phyloP scores from a whole-genome alignment of 2,888 invertebrate species.

The Eupithecia pulchellata region DNA sequence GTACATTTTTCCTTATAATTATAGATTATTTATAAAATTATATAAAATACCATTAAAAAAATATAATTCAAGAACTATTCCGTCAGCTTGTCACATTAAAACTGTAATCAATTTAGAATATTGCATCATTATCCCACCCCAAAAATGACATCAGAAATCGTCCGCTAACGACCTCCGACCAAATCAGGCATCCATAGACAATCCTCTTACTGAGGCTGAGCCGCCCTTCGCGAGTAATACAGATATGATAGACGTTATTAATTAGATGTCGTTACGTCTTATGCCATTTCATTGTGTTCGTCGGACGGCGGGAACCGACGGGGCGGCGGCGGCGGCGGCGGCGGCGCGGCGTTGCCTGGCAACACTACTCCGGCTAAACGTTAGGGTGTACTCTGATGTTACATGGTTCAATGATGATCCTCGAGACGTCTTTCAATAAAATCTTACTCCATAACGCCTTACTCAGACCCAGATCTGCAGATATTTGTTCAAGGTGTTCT shows the following conservation, averaged over 20 bases:
- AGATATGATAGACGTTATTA: conserved; percentile 85
- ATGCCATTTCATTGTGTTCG: conserved; percentile 79
- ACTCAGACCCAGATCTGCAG: background rate
- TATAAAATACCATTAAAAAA: background rate
- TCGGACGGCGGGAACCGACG: conserved; percentile 58
- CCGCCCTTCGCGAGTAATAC: conserved; percentile 71
- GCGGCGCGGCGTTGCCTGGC: conserved; percentile 63
- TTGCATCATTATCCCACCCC: conserved; percentile 30
- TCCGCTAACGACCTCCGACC: conserved; percentile 71
- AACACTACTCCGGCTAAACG: conserved; percentile 41
- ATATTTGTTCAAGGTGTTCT: too few species aligned
- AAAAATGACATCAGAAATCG: conserved; percentile 64
- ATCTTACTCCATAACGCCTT: background rate
- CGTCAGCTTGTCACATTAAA: conserved; percentile 27
- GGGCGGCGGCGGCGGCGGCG: conserved; percentile 57
- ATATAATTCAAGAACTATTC: background rate
- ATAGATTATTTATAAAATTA: background rate
- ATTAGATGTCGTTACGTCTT: conserved; percentile 83
- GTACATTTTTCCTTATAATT: background rate
- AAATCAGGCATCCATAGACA: conserved; percentile 79
- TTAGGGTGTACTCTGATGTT: background rate
- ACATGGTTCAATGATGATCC: background rate
- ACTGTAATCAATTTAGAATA: conserved; percentile 20
- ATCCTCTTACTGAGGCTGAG: conserved; percentile 78
- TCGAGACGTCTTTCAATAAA: background rate